Evolutionary conservation across 2,888 invertebrate genomes (phyloP).

Genomic region (Plemyria rubiginata): DNA sequence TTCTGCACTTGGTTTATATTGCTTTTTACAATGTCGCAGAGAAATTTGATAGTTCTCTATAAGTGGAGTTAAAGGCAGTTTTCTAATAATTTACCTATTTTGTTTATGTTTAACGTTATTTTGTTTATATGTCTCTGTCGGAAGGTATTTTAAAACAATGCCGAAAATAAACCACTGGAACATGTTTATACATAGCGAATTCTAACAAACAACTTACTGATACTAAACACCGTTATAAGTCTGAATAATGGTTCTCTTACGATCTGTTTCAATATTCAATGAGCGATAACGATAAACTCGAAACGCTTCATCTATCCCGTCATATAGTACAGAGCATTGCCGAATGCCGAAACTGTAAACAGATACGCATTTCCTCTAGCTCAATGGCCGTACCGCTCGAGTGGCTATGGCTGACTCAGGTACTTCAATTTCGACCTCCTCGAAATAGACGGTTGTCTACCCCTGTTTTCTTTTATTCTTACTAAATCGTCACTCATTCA

Average conservation of each 20-base stretch:
- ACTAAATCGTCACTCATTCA: constrained; percentile 80
- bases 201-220: constrained; percentile 17
- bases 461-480: constrained; percentile 71
- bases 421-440: constrained; percentile 75
- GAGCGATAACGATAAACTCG: constrained; percentile 33
- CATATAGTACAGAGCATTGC: constrained; percentile 51
- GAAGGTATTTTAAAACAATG: constrained; percentile 3
- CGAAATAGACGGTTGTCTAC: constrained; percentile 75
- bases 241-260: constrained; percentile 26
- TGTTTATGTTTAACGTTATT: no score
- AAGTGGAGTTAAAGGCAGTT: neutral
- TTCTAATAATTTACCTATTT: neutral
- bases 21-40: constrained; percentile 32
- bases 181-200: constrained; percentile 1
- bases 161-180: constrained; percentile 10
- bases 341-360: constrained; percentile 57
- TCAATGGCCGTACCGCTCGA: constrained; percentile 70
- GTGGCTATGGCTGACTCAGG: constrained; percentile 79
- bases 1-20: constrained; percentile 52
- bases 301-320: constrained; percentile 40
- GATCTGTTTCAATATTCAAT: constrained; percentile 33
- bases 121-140: neutral
- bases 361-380: constrained; percentile 72
- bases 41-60: constrained; percentile 1
- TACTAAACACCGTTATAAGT: constrained; percentile 24